Evolutionary conservation across 1,140 invertebrate genomes (phyloP).

Genomic region (Stegodyphus dumicola): DNA sequence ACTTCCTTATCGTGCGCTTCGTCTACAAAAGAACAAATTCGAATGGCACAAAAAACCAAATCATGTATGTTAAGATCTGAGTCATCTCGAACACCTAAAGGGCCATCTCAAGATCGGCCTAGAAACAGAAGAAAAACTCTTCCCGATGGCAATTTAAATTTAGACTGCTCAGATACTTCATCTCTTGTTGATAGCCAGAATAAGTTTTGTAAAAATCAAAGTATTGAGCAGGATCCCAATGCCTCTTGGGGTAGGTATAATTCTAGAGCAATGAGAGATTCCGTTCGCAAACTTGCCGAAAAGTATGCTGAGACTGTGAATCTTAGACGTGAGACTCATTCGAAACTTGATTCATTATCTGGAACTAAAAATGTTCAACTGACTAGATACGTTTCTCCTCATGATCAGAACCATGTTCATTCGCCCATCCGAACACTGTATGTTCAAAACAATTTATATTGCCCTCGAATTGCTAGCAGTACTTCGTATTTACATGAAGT

Average conservation of each 20-base stretch:
- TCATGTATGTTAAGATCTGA: slow-evolving; percentile 36
- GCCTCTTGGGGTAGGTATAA: slow-evolving; percentile 58
- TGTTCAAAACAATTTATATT: slow-evolving; percentile 17
- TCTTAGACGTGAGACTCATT: slow-evolving; percentile 15
- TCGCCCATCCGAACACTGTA: not conserved
- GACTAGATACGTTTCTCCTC: slow-evolving; percentile 10
- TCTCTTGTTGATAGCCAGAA: not conserved
- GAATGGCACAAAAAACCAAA: not conserved
- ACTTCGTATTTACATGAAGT: slow-evolving; percentile 42
- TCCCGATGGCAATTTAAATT: slow-evolving; percentile 27
- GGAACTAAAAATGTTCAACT: slow-evolving; percentile 21
- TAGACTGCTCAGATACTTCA: not conserved
- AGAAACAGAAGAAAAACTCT: slow-evolving; percentile 43
- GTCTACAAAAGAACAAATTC: not conserved
- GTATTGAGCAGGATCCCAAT: slow-evolving; percentile 46
- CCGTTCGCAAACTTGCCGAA: slow-evolving; percentile 45
- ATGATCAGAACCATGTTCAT: not conserved
- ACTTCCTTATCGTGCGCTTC: not conserved
- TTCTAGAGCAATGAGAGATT: slow-evolving; percentile 52
- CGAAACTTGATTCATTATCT: slow-evolving; percentile 33
- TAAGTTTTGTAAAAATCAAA: not conserved
- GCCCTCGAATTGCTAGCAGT: not conserved
- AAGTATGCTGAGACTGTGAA: slow-evolving; percentile 47
- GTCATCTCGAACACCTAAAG: slow-evolving; percentile 29
- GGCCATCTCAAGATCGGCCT: not conserved